Percentiles rank a stretch among this genome's conserved stretches.
Evolutionary conservation across 2,888 invertebrate species (phyloP).

Genomic region (Aquatica leii): DNA sequence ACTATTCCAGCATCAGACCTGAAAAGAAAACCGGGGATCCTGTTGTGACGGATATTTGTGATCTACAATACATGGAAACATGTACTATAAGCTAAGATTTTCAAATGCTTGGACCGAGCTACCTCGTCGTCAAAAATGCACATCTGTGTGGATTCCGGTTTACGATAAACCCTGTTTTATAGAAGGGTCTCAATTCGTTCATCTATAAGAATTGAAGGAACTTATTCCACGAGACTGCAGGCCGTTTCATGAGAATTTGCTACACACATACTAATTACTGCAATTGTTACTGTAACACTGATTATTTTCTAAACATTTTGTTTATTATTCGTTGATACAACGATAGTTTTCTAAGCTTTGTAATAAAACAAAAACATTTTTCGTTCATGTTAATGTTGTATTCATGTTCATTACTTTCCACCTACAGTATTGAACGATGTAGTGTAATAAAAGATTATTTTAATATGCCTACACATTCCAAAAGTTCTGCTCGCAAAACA

Average conservation of each 20-base stretch:
- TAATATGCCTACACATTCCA: too few relatives aligned
- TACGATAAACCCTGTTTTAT: neutral
- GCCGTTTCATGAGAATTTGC: slow-evolving; percentile 7
- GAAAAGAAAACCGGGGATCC: slow-evolving; percentile 4
- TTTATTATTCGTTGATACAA: neutral
- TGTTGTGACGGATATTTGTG: neutral
- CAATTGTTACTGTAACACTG: too few relatives aligned
- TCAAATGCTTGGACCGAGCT: neutral
- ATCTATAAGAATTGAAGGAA: slow-evolving; percentile 8
- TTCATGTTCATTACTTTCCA: neutral
- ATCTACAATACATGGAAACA: neutral
- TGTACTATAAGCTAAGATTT: neutral
- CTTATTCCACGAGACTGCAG: slow-evolving; percentile 10
- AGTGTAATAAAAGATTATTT: too few relatives aligned
- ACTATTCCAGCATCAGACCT: too few relatives aligned
- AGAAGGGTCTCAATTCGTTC: slow-evolving; percentile 5
- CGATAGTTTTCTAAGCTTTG: neutral
- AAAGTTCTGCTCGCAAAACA: too few relatives aligned
- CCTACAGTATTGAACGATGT: neutral
- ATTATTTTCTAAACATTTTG: too few relatives aligned
- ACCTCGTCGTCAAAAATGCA: slow-evolving; percentile 3
- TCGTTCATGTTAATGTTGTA: neutral
- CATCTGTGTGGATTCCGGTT: neutral
- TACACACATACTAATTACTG: too few relatives aligned
- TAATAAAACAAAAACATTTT: neutral